phyloP scores from a whole-genome alignment of 2,888 invertebrate genomes.

The Marronus borbonicus region DNA sequence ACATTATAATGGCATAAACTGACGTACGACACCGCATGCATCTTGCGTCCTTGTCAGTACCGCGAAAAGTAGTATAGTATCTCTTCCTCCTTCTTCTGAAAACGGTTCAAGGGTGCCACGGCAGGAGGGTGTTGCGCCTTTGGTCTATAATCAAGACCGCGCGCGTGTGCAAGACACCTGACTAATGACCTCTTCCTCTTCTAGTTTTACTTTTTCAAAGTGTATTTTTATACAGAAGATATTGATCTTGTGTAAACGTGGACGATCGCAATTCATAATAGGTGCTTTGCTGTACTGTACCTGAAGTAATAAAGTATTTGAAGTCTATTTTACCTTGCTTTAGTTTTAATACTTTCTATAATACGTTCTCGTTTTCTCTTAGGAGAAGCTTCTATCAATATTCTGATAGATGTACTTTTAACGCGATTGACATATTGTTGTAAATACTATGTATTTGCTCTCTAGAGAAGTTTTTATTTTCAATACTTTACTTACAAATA shows the following conservation, averaged over 20 bases:
- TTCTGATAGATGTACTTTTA: too few species aligned
- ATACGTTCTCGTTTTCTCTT: too few species aligned
- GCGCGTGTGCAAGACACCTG: conserved; percentile 70
- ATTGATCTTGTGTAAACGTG: neutral
- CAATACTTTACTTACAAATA: too few species aligned
- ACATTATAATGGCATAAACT: conserved; percentile 18
- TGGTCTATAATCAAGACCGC: conserved; percentile 62
- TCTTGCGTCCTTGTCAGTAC: conserved; percentile 5
- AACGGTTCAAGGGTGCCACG: conserved; percentile 45
- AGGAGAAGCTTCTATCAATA: too few species aligned
- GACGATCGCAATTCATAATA: too few species aligned
- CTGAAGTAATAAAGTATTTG: too few species aligned
- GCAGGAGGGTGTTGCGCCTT: conserved; percentile 56
- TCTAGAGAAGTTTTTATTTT: too few species aligned
- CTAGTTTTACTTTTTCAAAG: conserved; percentile 22
- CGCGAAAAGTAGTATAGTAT: neutral
- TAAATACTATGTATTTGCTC: too few species aligned
- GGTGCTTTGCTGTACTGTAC: too few species aligned
- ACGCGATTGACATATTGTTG: too few species aligned
- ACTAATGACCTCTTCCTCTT: conserved; percentile 70
- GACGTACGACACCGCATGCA: conserved; percentile 1
- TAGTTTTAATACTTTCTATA: too few species aligned
- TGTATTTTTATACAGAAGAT: conserved; percentile 11
- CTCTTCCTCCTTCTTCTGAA: conserved; percentile 10
- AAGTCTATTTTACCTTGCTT: too few species aligned